Percentiles rank a stretch among this genome's conserved stretches.
Evolutionary conservation across 1,140 invertebrate genomes (phyloP).

Genomic region (Neodiprion pinetum): DNA sequence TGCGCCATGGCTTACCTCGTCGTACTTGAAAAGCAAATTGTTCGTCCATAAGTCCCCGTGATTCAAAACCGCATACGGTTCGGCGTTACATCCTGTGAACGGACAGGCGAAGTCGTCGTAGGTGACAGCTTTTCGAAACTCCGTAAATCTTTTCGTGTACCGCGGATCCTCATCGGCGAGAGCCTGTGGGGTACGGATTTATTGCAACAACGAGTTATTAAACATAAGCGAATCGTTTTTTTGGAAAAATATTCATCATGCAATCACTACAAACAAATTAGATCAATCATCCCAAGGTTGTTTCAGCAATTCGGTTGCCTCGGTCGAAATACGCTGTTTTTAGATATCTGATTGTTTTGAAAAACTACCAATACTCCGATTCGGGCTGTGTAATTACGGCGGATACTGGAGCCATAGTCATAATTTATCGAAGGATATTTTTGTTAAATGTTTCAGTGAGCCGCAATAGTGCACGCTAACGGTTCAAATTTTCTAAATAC

Average conservation of each 20-base stretch:
- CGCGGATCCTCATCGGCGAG: slow-evolving; percentile 17
- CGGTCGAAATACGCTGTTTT: too few species aligned
- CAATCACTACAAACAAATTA: too few species aligned
- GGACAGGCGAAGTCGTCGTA: slow-evolving; percentile 27
- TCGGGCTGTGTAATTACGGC: too few species aligned
- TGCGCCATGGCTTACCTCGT: slow-evolving; percentile 31
- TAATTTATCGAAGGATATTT: too few species aligned
- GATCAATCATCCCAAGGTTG: too few species aligned
- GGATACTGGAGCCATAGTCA: too few species aligned
- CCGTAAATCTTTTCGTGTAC: slow-evolving; percentile 24
- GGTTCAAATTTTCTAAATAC: too few species aligned
- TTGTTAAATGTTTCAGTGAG: too few species aligned
- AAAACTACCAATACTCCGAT: too few species aligned
- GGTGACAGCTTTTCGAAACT: slow-evolving; percentile 34
- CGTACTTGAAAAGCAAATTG: slow-evolving; percentile 62
- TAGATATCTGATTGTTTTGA: too few species aligned
- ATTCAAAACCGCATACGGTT: slow-evolving; percentile 56
- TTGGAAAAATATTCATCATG: slow-evolving; percentile 25
- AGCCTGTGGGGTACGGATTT: slow-evolving; percentile 13
- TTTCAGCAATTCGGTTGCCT: too few species aligned
- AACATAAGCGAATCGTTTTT: slow-evolving; percentile 18
- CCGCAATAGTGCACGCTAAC: too few species aligned
- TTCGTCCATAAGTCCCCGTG: slow-evolving; percentile 68
- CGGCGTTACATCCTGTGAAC: slow-evolving; percentile 34
- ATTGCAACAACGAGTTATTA: slow-evolving; percentile 30